Conservation (phyloP, 2,113 vertebrate genomes). For the Caranx melampygus region DNA sequence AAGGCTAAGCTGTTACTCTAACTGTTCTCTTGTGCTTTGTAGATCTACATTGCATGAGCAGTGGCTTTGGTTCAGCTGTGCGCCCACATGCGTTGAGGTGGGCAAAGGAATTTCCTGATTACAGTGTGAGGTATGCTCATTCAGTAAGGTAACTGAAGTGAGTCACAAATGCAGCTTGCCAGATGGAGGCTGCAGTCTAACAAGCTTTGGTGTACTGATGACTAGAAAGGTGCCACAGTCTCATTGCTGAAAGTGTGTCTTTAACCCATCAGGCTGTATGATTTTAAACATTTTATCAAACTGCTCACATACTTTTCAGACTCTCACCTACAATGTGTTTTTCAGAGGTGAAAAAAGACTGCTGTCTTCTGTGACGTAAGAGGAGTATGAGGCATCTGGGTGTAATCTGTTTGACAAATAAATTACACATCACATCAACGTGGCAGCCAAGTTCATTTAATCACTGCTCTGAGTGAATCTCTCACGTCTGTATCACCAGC, state of each 20-base stretch:
- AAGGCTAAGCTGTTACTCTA: not conserved
- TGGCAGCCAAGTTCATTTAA: constrained; percentile 34
- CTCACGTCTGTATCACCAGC: constrained; percentile 3
- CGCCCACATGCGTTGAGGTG: not conserved
- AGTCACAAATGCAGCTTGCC: constrained; percentile 17
- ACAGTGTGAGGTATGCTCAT: not conserved
- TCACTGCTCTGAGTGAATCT: constrained; percentile 43
- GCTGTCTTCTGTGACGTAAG: constrained; percentile 17
- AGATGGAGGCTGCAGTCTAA: not conserved
- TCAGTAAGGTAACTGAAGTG: constrained; percentile 17
- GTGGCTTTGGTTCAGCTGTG: constrained; percentile 4
- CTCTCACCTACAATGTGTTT: not conserved
- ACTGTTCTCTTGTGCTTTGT: not conserved
- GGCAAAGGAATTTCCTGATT: constrained; percentile 10
- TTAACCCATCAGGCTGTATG: too few relatives aligned
- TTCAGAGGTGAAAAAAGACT: not conserved
- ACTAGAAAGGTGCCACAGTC: not conserved
- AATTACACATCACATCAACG: constrained; percentile 47
- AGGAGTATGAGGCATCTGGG: constrained; percentile 32
- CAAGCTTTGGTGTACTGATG: not conserved
- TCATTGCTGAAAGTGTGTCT: not conserved
- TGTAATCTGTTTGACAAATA: constrained; percentile 49
- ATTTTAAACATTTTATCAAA: not conserved
- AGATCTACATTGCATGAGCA: constrained; percentile 1
- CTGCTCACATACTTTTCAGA: not conserved